Conservation (phyloP, 2,113 vertebrate genomes). For the Zapus hudsonius region DNA sequence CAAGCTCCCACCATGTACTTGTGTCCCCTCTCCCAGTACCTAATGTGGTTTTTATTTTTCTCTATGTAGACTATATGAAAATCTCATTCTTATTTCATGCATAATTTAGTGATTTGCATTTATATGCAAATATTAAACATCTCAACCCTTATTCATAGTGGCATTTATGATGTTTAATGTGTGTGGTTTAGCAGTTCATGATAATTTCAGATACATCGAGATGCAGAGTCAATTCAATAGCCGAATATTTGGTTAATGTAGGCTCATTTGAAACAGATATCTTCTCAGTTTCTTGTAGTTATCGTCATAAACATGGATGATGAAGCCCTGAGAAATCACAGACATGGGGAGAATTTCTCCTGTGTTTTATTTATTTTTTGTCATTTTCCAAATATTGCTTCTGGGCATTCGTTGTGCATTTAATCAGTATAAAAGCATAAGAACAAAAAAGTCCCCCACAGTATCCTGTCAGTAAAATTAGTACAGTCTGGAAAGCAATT, state of each 20-base stretch:
- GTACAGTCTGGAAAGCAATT: slow-evolving; percentile 74
- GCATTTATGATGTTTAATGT: neutral
- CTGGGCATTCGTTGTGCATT: slow-evolving; percentile 52
- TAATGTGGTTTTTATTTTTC: neutral
- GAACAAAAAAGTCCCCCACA: neutral
- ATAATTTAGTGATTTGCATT: slow-evolving; percentile 1
- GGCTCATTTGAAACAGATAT: slow-evolving; percentile 51
- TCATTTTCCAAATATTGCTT: slow-evolving; percentile 39
- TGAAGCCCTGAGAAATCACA: slow-evolving; percentile 35
- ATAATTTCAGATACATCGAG: slow-evolving; percentile 13
- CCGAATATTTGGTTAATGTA: slow-evolving; percentile 12
- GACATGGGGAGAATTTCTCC: slow-evolving; percentile 12
- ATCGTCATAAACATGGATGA: neutral
- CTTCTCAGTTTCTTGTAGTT: slow-evolving; percentile 15
- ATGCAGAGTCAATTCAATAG: neutral
- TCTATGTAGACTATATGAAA: neutral
- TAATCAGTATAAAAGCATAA: slow-evolving; percentile 52
- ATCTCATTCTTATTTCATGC: neutral
- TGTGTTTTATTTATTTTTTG: neutral
- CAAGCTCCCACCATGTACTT: accelerated
- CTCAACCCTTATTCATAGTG: neutral
- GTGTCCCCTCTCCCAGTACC: neutral
- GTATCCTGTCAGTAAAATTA: slow-evolving; percentile 68
- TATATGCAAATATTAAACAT: slow-evolving; percentile 49
- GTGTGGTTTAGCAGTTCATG: neutral